Conservation (phyloP, 2,797 vertebrate species). For the Paedocypris micromegethes region DNA sequence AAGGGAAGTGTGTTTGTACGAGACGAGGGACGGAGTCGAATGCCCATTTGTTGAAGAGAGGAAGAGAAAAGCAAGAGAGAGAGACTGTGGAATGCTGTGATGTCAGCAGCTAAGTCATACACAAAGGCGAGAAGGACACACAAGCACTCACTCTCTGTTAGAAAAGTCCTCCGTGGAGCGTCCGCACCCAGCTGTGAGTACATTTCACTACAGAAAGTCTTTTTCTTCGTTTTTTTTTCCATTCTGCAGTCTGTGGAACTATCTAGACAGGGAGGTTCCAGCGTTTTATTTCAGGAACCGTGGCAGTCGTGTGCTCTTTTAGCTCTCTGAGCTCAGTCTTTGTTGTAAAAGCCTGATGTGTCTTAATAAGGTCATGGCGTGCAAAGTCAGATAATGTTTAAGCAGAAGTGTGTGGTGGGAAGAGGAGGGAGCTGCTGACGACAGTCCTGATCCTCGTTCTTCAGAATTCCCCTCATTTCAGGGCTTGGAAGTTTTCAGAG, state of each 20-base stretch:
- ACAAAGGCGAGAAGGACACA: constrained; percentile 71
- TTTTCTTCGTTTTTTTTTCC: constrained; percentile 20
- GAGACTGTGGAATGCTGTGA: constrained; percentile 75
- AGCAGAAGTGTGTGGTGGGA: constrained; percentile 47
- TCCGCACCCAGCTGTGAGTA: constrained; percentile 74
- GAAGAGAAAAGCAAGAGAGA: constrained; percentile 35
- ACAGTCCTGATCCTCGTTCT: constrained; percentile 48
- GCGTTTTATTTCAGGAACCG: constrained; percentile 44
- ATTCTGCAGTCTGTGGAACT: constrained; percentile 43
- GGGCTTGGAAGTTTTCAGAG: constrained; percentile 15
- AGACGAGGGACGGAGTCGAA: constrained; percentile 13
- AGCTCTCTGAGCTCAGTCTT: constrained; percentile 48
- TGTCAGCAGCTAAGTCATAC: constrained; percentile 73
- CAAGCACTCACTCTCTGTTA: constrained; percentile 61
- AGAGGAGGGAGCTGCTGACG: constrained; percentile 19
- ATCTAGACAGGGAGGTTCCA: constrained; percentile 48
- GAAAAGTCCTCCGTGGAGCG: constrained; percentile 65
- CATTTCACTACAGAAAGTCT: constrained; percentile 43
- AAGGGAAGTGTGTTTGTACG: constrained; percentile 45
- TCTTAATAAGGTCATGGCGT: constrained; percentile 40
- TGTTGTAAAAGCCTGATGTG: constrained; percentile 36
- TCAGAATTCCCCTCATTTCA: constrained; percentile 60
- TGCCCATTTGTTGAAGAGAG: constrained; percentile 25
- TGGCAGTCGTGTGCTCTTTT: constrained; percentile 49
- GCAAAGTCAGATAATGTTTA: constrained; percentile 46